Evolutionary conservation across 2,797 vertebrate species (phyloP), one percentile per base, ranked within the genome.

Genomic region (Microchirus variegatus): DNA sequence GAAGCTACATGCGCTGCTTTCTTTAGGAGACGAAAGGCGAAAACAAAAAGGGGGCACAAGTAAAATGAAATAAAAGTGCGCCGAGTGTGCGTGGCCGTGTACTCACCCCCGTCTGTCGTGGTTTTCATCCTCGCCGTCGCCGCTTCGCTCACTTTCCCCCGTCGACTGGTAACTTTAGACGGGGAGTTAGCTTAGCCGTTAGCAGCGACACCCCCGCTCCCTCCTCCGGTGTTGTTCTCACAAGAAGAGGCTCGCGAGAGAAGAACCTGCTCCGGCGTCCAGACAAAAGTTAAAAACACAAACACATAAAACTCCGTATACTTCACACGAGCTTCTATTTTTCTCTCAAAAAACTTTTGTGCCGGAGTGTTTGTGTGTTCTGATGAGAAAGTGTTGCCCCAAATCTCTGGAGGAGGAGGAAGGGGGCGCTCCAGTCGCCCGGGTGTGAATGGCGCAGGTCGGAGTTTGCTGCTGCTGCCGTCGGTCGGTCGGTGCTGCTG

Each of bases 41-140:
- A 36, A 8, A 19, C 17, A 2, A 36, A 5, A 44, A 4, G 15
- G 9, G 9, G 43, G 14, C 8, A 5, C 1, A 7, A 10, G 9
- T 3, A 51, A n/a, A 15, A 4, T 9, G 3, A 3, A 3, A 9
- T 1, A 10, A 50, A 11, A 5, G 26, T 36, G 15, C 5, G 15
- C 1, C 1, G 4, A 8, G 10, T n/a, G 46, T 48, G 46, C 12
- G 17, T 22, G 3, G 1, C 2, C 14, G 22, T 53, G 1, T 14
- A 80, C 91, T 93, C 55, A 94, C 93, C 93, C 79, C 91, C 37
- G 5, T 94, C 92, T 4, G 83, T 71, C 76, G 90, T 85, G 88
- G 93, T 93, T 75, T 94, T 94, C 93, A 94, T 94, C 64, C 66
- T 66, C 10, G 74, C 60, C 1, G 68, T 19, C 36, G 79, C 67